Evolutionary conservation across 2,888 invertebrate genomes (phyloP), one percentile per base, ranked within the genome.

Genomic region (Drosophila acutilabella): DNA sequence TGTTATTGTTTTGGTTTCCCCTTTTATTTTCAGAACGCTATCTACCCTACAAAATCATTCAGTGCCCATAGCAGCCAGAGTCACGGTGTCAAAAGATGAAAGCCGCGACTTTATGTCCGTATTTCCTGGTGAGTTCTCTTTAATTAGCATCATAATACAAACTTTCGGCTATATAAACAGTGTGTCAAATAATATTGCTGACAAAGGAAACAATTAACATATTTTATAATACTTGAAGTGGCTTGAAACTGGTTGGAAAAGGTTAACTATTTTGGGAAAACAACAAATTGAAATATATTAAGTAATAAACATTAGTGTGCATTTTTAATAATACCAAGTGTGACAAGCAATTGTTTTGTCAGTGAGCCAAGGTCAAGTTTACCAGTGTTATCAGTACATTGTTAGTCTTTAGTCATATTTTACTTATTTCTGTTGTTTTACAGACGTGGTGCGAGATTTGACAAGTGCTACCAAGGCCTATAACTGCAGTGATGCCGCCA

Each of bases 21-120:
- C 16, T 56, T 56, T 53, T 14, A 61, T 56, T 88, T 81, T 18
- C 71, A 92, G 92, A 88, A 89, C 91, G 41, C 77, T 92, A 75
- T 91, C 92, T 64, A 92, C 92, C 13, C 78, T 91, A 13, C 86
- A 88, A 64, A 92, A 92, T 86, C 88, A 92, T 73, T 89, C 91
- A 14, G 85, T 90, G 40, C 91, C 92, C 33, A 75, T 91, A 91
- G 94, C 94, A 70, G 93, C 95, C 74, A 94, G 94, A 74, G 94
- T 95, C 83, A 94, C 95, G 52, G 94, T 95, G 53, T 95, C 95
- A 70, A 96, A 96, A 93, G 97, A 97, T 93, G 97, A 97, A 93
- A 95, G 95, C 91, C 94, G 96, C 87, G 96, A 97, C 92, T 96
- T 98, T 93, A 96, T 97, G 96, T 96, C 96, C 54, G 93, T 96